Percentiles rank a stretch among this genome's conserved stretches.
These are phyloP conservation scores for Endotricha flammealis DNA, from an alignment of 2,888 invertebrate species.

Conservation along the genomic window DNA sequence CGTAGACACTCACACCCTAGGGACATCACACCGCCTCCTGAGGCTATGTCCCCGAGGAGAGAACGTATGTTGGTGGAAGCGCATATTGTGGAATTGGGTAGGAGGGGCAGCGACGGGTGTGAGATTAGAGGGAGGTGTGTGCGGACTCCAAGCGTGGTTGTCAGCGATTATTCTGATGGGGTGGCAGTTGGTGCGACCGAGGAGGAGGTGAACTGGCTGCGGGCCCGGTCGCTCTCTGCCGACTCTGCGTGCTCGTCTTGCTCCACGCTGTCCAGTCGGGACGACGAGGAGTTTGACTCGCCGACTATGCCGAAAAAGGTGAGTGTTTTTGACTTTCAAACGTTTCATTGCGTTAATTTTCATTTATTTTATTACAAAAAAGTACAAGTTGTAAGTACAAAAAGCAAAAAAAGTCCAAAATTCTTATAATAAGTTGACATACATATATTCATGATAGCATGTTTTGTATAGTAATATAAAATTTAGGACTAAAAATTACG, in stretches of 20 bases:
- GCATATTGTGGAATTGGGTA: conserved; percentile 77
- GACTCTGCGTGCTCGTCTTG: conserved; percentile 87
- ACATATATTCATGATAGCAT: too few species aligned
- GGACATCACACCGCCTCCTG: conserved; percentile 59
- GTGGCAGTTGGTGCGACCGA: conserved; percentile 64
- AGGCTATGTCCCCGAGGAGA: conserved; percentile 57
- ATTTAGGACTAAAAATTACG: too few species aligned
- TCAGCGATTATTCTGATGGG: conserved; percentile 91
- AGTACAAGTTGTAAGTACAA: too few species aligned
- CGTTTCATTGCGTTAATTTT: conserved; percentile 14
- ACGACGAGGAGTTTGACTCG: conserved; percentile 79
- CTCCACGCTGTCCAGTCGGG: conserved; percentile 85
- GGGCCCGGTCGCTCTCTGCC: conserved; percentile 75
- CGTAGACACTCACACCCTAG: conserved; percentile 64
- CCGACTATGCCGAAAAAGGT: conserved; percentile 72
- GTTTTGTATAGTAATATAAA: too few species aligned
- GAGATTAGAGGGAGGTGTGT: conserved; percentile 79
- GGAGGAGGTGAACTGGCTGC: conserved; percentile 66
- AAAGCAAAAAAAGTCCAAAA: too few species aligned
- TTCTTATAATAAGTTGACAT: too few species aligned
- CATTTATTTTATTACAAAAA: conserved; percentile 6
- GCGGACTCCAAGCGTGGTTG: conserved; percentile 90
- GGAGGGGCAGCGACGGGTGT: conserved; percentile 69
- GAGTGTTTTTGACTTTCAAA: conserved; percentile 26
- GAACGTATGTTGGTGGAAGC: conserved; percentile 70